phyloP scores from a whole-genome alignment of 2,797 vertebrate species.

The Tarsius wallacei region DNA sequence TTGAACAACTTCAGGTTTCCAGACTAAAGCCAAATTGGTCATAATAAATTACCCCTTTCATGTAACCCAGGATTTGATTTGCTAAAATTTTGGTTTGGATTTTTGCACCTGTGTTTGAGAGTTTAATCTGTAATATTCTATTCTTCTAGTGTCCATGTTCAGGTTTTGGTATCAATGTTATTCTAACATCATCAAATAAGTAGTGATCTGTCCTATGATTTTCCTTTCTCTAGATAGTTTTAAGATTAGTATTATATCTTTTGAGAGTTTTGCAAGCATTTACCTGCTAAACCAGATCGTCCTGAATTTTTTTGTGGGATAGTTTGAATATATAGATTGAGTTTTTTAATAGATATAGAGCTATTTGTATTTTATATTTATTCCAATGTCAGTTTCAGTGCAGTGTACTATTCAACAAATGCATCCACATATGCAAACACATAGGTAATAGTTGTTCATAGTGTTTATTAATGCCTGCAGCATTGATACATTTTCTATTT shows the following conservation, averaged over 20 bases:
- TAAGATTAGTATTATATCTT: not conserved
- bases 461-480: not conserved
- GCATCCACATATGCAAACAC: not conserved
- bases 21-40: not conserved
- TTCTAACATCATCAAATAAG: not conserved
- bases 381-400: not conserved
- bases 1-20: not conserved
- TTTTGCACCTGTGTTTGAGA: not conserved
- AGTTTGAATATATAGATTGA: not conserved
- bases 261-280: not conserved
- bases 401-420: not conserved
- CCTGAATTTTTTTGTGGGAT: not conserved
- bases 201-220: not conserved
- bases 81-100: not conserved
- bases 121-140: not conserved
- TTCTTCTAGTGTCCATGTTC: not conserved
- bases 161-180: not conserved
- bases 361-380: not conserved
- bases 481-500: not conserved
- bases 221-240: not conserved
- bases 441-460: not conserved
- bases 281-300: not conserved
- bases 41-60: slow-evolving; percentile 10
- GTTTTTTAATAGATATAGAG: not conserved
- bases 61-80: not conserved